Evolutionary conservation across 2,797 vertebrate genomes (phyloP), one percentile per base, ranked within the genome.

Genomic region (Harpagifer antarcticus): DNA sequence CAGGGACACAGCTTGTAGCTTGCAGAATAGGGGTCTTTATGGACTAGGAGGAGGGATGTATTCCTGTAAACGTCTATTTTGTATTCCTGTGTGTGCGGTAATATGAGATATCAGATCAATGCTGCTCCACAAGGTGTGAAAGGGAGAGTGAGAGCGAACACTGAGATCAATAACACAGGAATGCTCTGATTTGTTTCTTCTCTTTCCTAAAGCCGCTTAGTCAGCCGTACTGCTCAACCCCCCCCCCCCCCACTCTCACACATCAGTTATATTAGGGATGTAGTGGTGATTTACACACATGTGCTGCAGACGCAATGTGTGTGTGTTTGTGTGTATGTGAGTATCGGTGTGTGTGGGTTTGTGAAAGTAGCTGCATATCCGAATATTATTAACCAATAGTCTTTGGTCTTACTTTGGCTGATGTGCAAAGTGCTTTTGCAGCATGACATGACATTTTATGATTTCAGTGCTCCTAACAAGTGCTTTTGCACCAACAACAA

Each of bases 391-490:
- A 13, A 75, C 12, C 64, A 37, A 48, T 20, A 43, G 13, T 60
- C 17, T 83, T 47, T 70, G 43, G 73, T 90, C 88, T 86, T 86
- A 90, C 90, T 90, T 90, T 92, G 89, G 72, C 78, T 78, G 74
- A 58, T 3, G 14, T 69, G 64, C 45, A 83, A 68, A 7, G 16
- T 14, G 4, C 14, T 75, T 61, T 59, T 10, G 43, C 43, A 60
- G 16, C 23, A 69, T 27, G 7, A 55, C 10, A 17, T 9, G 3
- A 45, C 13, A 43, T 56, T 53, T 65, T 55, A 76, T 52, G 31
- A 54, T 52, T 54, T 37, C 37, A 74, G 14, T 10, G 23, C 1
- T 45, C 3, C 12, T 43, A 52, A 62, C 58, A 47, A n/a, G 40
- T 71, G 9, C 11, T 49, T 4, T 52, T 53, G 31, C n/a, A 71